phyloP scores from a whole-genome alignment of 23 tunicate species.

The Ciona savignyi region DNA sequence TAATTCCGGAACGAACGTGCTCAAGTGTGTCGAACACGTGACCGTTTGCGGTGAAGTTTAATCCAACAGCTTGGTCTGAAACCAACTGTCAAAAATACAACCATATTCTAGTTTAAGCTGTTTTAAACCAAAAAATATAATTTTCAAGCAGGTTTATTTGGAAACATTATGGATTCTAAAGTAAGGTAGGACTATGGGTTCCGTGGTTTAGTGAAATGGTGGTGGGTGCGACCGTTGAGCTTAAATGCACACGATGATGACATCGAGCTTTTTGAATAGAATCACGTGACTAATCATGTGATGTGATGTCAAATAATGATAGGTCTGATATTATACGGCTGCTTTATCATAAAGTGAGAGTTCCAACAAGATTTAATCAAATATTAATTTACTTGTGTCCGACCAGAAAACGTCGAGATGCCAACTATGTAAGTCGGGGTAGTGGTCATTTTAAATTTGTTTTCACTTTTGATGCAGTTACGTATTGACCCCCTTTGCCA shows the following conservation, averaged over 20 bases:
- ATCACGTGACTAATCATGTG: constrained; percentile 9
- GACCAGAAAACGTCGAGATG: no score
- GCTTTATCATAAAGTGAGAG: no score
- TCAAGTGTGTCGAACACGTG: not conserved
- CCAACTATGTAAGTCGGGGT: no score
- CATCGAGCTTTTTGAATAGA: constrained; percentile 4
- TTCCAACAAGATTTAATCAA: no score
- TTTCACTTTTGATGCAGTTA: no score
- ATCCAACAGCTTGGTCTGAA: constrained; percentile 20
- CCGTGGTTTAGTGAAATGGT: not conserved
- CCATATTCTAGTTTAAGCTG: no score
- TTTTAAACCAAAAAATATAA: not conserved
- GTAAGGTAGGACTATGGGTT: not conserved
- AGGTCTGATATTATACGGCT: not conserved
- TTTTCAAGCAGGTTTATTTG: not conserved
- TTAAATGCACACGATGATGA: not conserved
- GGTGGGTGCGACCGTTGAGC: not conserved
- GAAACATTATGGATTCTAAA: not conserved
- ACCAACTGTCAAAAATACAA: no score
- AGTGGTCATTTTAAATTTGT: no score
- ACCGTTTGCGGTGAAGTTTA: not conserved
- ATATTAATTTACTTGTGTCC: no score
- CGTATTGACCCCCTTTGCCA: no score
- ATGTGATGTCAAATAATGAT: not conserved
- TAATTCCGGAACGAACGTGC: not conserved